These are phyloP conservation scores for Ceratotherium simum DNA, from an alignment of 2,113 vertebrate genomes.

Conservation along the genomic window DNA sequence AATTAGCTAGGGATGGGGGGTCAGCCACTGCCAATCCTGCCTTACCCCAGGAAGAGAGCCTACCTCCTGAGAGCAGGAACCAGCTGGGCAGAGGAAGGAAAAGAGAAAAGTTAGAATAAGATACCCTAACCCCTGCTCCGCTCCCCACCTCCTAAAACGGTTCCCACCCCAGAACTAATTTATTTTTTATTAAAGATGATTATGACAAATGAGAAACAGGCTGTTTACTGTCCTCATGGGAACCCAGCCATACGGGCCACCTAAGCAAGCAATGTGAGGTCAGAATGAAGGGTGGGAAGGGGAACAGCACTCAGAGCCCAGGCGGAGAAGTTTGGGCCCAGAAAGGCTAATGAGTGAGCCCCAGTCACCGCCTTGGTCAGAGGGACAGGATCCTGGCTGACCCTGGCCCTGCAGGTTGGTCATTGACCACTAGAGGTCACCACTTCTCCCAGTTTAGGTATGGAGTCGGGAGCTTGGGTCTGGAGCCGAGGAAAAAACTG, in stretches of 20 bases:
- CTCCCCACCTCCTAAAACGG: not conserved
- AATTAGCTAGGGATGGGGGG: not conserved
- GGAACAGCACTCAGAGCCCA: not conserved
- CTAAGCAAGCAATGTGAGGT: not conserved
- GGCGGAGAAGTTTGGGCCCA: not conserved
- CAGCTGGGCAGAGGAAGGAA: not conserved
- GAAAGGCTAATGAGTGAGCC: not conserved
- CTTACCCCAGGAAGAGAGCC: not conserved
- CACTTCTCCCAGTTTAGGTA: not conserved
- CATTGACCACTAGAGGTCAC: constrained; percentile 69
- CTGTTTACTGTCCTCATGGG: constrained; percentile 25
- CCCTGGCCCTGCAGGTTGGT: not conserved
- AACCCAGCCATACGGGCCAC: not conserved
- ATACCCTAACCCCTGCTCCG: not conserved
- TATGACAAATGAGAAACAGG: constrained; percentile 63
- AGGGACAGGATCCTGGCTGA: not conserved
- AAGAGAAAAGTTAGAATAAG: not conserved
- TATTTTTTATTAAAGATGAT: constrained; percentile 83
- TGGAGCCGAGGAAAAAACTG: not conserved
- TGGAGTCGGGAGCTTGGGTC: not conserved
- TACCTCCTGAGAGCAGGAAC: not conserved
- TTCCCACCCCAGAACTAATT: constrained; percentile 76
- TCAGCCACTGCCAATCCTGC: not conserved
- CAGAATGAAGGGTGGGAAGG: not conserved
- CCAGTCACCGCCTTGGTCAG: too few relatives aligned